Base-by-base conservation (phyloP, 92 coral and sea anemone species). In the Porites lobata region DNA sequence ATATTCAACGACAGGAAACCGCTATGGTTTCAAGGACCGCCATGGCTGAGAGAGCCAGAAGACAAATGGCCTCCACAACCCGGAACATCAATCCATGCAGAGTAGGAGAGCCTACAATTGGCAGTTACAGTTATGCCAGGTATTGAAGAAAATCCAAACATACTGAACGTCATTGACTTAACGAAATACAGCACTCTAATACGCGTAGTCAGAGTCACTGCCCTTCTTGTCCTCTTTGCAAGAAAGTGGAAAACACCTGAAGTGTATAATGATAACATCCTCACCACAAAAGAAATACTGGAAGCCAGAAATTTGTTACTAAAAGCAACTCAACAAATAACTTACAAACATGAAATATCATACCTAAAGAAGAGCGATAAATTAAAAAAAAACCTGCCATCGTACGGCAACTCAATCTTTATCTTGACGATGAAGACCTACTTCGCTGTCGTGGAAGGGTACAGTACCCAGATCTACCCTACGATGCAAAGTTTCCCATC, bases 11-110 rank as follows among this genome's bases (percentile, higher is more conserved):
- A 76, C 69, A 88, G 69, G 59, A 67, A 76, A 78, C 56, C 68
- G 53, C 78, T 89, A 18, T 89, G 88, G 92, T 68, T 76, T 24
- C 77, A 89, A 65, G 92, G 89, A 69, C 89, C 81, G 6, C 68
- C 81, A 10, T 89, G 92, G 75, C 92, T 83, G 15, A 84, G 29
- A 77, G 79, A 69, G n/a, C 81, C 85, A 56, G 66, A 77, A 58
- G 85, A 78, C 43, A 65, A 76, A 58, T 86, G 89, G 91, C 91
- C 94, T 19, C 65, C 81, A 75, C 47, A 61, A 21, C 53, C 76
- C 32, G 8, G 10, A 59, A 18, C 61, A 5, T 21, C 15, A 50
- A 38, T 63, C 59, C 53, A 50, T 11, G 68, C 56, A 15, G 84
- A 75, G 50, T 11, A 22, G 57, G 75, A 57, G 58, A 52, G 12